phyloP scores from a whole-genome alignment of 2,113 vertebrate genomes.

The Scomber japonicus region DNA sequence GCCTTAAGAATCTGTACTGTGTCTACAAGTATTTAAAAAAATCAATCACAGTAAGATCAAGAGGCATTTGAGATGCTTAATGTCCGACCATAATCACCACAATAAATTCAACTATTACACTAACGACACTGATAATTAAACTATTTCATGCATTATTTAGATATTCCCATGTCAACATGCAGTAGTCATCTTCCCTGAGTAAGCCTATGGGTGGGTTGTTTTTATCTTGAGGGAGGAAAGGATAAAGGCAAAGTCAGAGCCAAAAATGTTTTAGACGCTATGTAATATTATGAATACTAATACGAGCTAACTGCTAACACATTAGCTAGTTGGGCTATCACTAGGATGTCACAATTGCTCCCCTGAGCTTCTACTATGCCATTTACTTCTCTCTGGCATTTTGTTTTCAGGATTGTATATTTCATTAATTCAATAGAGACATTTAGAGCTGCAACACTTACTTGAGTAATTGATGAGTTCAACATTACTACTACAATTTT shows the following conservation, averaged over 20 bases:
- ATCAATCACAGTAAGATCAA: constrained; percentile 11
- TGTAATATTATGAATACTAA: background rate
- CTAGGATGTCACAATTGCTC: fast-evolving
- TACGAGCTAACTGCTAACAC: background rate
- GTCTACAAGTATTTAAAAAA: background rate
- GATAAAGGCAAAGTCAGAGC: background rate
- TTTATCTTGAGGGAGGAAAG: background rate
- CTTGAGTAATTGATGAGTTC: background rate
- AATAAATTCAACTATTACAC: constrained; percentile 6
- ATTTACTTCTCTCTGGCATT: background rate
- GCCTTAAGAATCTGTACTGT: constrained; percentile 23
- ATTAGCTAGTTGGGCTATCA: no score
- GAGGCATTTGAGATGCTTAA: constrained; percentile 24
- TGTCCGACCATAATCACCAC: constrained; percentile 13
- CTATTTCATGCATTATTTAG: constrained; percentile 25
- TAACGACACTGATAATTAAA: constrained; percentile 39
- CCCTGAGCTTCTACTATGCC: background rate
- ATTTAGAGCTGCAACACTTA: background rate
- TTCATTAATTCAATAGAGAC: no score
- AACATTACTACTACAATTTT: no score
- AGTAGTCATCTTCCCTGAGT: background rate
- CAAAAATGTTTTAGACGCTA: background rate
- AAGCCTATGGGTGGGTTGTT: background rate
- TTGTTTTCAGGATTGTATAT: no score
- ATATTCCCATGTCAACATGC: constrained; percentile 12